phyloP scores from a whole-genome alignment of 23 tunicate genomes.

The Trididemnum nubilum region DNA sequence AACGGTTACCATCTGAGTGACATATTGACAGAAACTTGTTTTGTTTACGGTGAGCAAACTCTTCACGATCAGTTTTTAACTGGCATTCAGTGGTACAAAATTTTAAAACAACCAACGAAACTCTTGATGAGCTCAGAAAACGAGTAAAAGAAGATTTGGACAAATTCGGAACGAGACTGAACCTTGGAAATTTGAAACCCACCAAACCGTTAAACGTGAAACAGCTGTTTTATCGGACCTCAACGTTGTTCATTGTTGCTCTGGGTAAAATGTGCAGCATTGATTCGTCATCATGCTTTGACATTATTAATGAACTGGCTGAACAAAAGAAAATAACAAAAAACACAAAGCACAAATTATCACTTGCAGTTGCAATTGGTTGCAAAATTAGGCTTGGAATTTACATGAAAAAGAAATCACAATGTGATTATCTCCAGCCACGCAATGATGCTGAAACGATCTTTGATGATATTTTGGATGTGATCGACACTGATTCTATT shows the following conservation, averaged over 20 bases:
- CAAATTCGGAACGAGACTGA: not conserved
- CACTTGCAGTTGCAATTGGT: not conserved
- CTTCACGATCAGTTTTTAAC: conserved; percentile 14
- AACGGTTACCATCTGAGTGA: not conserved
- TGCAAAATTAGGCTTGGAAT: not conserved
- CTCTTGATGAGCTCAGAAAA: not conserved
- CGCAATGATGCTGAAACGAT: not conserved
- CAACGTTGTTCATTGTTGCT: conserved; percentile 1
- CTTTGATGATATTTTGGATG: not conserved
- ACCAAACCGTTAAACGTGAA: not conserved
- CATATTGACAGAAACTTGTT: conserved; percentile 24
- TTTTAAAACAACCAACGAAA: not conserved
- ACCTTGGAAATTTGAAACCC: not conserved
- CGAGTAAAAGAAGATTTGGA: conserved; percentile 7
- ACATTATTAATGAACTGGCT: not conserved
- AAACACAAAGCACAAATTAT: not conserved
- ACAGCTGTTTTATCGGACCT: not conserved
- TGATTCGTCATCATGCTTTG: not conserved
- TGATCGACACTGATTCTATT: not conserved
- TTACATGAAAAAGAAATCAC: not conserved
- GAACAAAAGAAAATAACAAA: not conserved
- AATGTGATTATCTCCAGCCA: not conserved
- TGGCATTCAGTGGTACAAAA: not conserved
- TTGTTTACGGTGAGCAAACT: conserved; percentile 16
- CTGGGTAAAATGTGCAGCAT: not conserved